A percentile compares a stretch with the other conserved stretches of the same genome.
Conservation (phyloP, 2,888 invertebrate species). For the Atrina japonica region DNA sequence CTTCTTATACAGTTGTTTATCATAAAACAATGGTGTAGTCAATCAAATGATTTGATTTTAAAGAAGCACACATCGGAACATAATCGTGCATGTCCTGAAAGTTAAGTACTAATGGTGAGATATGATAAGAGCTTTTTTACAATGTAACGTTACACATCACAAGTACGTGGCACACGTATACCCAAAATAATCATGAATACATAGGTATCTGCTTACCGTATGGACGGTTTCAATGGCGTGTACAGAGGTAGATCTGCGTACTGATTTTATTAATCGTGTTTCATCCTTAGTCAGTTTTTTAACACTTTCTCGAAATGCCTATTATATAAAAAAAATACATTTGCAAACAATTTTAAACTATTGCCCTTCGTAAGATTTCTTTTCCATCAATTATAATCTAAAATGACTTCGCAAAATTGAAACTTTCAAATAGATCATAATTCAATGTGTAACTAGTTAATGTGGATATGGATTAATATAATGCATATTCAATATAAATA, state of each 20-base stretch:
- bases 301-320: slow-evolving; percentile 1
- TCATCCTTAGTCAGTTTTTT: slow-evolving; percentile 25
- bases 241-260: slow-evolving; percentile 20
- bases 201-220: slow-evolving; percentile 4
- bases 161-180: neutral
- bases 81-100: too few relatives aligned
- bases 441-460: neutral
- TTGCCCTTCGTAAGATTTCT: too few relatives aligned
- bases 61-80: too few relatives aligned
- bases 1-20: too few relatives aligned
- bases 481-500: too few relatives aligned
- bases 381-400: neutral
- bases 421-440: neutral
- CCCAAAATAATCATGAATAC: too few relatives aligned
- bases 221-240: slow-evolving; percentile 23
- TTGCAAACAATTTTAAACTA: too few relatives aligned
- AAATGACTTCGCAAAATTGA: neutral
- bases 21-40: too few relatives aligned
- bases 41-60: too few relatives aligned
- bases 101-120: too few relatives aligned
- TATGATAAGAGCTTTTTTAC: too few relatives aligned
- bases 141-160: neutral
- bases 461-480: neutral
- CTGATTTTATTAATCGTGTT: slow-evolving; percentile 11
- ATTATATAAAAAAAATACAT: neutral